These are phyloP conservation scores for Calliscelio sp. DNA, from an alignment of 2,888 invertebrate species.

Conservation along the genomic window DNA sequence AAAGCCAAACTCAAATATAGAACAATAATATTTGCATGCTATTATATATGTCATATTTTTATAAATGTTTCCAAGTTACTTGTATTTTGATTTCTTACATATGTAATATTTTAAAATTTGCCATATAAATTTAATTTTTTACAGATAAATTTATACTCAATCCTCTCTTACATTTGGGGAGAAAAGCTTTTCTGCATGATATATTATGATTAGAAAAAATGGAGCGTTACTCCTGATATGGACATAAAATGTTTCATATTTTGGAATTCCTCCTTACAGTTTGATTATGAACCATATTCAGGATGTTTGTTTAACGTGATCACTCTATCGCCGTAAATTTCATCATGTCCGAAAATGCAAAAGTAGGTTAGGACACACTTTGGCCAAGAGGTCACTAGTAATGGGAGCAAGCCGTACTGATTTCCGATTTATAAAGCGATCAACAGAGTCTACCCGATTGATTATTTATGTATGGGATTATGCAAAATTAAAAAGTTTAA, in stretches of 20 bases:
- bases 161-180: no score
- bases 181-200: conserved; percentile 21
- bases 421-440: conserved; percentile 51
- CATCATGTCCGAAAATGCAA: conserved; percentile 53
- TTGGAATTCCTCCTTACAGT: conserved; percentile 13
- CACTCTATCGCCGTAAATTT: conserved; percentile 52
- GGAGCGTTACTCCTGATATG: conserved; percentile 8
- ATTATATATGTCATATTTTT: no score
- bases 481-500: no score
- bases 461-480: conserved; percentile 31
- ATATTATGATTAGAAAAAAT: conserved; percentile 20
- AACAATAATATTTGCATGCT: no score
- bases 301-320: conserved; percentile 59
- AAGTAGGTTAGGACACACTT: conserved; percentile 69
- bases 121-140: no score
- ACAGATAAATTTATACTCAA: no score
- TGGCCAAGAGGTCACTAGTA: conserved; percentile 66
- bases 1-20: no score
- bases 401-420: conserved; percentile 61
- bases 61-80: no score
- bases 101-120: no score
- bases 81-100: no score
- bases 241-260: conserved; percentile 23
- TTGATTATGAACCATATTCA: conserved; percentile 41
- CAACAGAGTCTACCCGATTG: conserved; percentile 40